Percentiles rank a stretch among this genome's conserved stretches.
These are phyloP conservation scores for Tridacna crocea DNA, from an alignment of 2,888 invertebrate genomes.

Conservation along the genomic window DNA sequence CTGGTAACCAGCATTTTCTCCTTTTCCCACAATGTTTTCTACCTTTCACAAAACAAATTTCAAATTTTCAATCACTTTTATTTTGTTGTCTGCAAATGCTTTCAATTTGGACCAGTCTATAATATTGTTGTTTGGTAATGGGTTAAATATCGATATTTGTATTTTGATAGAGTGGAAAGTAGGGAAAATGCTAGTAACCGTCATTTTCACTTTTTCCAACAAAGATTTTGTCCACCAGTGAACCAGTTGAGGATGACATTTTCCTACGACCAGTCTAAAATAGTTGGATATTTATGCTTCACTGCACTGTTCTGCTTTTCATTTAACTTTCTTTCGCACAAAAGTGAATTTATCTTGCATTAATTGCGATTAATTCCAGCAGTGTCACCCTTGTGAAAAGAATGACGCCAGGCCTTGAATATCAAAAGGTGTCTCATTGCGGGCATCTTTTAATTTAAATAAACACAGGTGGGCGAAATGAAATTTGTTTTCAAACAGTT, in stretches of 20 bases:
- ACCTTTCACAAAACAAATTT: no score
- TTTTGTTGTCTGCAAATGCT: no score
- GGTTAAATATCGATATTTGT: no score
- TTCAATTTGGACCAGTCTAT: no score
- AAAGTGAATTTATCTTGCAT: slow-evolving; percentile 61
- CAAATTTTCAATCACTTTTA: no score
- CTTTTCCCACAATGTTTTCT: not conserved
- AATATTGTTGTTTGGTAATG: no score
- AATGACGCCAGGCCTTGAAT: slow-evolving; percentile 38
- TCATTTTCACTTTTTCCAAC: not conserved
- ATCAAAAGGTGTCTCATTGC: slow-evolving; percentile 58
- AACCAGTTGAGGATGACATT: not conserved
- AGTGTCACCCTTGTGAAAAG: slow-evolving; percentile 30
- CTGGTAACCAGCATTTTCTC: not conserved
- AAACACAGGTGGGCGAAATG: slow-evolving; percentile 61
- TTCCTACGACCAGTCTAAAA: not conserved
- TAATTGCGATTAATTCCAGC: slow-evolving; percentile 65
- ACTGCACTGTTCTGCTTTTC: slow-evolving; percentile 11
- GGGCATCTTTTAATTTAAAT: slow-evolving; percentile 62
- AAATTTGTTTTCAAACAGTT: slow-evolving; percentile 14
- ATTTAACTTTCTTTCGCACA: not conserved
- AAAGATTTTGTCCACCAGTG: not conserved
- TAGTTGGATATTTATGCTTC: not conserved
- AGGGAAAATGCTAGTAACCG: no score
- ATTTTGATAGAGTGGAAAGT: no score